Evolutionary conservation across 2,888 invertebrate genomes (phyloP).

Genomic region (Uropetala carovei): DNA sequence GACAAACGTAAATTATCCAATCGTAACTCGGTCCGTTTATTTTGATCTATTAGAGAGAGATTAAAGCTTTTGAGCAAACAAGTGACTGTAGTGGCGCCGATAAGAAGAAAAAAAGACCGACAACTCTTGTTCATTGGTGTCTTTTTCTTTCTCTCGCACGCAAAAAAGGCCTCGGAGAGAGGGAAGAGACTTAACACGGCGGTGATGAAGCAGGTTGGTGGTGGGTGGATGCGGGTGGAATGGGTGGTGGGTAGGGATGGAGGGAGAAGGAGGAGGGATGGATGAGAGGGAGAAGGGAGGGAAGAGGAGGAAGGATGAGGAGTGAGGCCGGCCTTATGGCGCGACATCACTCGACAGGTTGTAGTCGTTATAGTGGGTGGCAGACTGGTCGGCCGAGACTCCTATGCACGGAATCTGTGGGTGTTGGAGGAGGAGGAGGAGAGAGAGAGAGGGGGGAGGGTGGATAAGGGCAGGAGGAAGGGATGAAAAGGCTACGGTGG

Average conservation of each 20-base stretch:
- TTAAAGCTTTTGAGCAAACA: no score
- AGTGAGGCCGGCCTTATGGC: neutral
- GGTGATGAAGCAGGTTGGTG: neutral
- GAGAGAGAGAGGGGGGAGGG: neutral
- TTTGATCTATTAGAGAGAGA: no score
- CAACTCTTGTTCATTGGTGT: no score
- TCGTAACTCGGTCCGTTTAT: no score
- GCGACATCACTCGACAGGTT: no score
- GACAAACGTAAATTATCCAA: no score
- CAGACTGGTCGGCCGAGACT: neutral
- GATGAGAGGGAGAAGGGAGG: neutral
- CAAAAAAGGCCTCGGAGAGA: neutral
- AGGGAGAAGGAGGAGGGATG: neutral
- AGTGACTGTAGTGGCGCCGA: no score
- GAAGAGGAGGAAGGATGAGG: neutral
- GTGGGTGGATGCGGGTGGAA: no score
- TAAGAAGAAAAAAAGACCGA: no score
- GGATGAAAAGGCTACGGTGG: no score
- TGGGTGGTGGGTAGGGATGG: neutral
- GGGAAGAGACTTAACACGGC: neutral
- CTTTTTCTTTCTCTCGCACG: no score
- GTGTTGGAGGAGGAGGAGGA: neutral
- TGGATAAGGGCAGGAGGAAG: neutral
- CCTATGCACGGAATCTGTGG: neutral
- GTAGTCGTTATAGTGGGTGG: no score